phyloP scores from a whole-genome alignment of 2,113 vertebrate genomes.

The Chinchilla lanigera region DNA sequence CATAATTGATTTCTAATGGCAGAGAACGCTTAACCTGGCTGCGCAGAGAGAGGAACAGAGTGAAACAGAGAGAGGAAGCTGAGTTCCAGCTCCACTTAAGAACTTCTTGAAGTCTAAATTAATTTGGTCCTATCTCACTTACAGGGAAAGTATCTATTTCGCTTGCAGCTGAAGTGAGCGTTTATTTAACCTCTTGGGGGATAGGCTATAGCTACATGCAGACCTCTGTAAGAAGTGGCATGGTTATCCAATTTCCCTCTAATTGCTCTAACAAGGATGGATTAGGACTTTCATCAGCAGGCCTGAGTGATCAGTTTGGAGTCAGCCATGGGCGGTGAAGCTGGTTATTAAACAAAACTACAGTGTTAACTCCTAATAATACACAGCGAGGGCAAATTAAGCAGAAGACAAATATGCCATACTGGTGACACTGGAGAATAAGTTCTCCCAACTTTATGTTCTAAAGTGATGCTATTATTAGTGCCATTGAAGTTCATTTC shows the following conservation, averaged over 20 bases:
- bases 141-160: constrained; percentile 74
- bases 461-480: constrained; percentile 85
- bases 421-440: constrained; percentile 83
- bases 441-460: constrained; percentile 83
- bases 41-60: neutral
- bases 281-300: constrained; percentile 88
- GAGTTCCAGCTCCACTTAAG: constrained; percentile 61
- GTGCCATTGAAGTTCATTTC: constrained; percentile 86
- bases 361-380: constrained; percentile 89
- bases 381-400: constrained; percentile 88
- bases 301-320: constrained; percentile 85
- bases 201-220: constrained; percentile 69
- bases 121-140: constrained; percentile 71
- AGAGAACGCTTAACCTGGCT: neutral
- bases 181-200: constrained; percentile 80
- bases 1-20: constrained; percentile 58
- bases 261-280: constrained; percentile 91
- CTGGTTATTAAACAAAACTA: constrained; percentile 90
- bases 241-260: constrained; percentile 87
- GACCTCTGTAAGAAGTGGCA: constrained; percentile 84
- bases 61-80: constrained; percentile 23
- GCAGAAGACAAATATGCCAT: constrained; percentile 86
- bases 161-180: constrained; percentile 75
- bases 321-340: constrained; percentile 89
- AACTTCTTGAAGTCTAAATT: constrained; percentile 77